A percentile compares a stretch with the other conserved stretches of the same genome.
phyloP scores from a whole-genome alignment of 2,797 vertebrate species.

The Prunella strophiata region DNA sequence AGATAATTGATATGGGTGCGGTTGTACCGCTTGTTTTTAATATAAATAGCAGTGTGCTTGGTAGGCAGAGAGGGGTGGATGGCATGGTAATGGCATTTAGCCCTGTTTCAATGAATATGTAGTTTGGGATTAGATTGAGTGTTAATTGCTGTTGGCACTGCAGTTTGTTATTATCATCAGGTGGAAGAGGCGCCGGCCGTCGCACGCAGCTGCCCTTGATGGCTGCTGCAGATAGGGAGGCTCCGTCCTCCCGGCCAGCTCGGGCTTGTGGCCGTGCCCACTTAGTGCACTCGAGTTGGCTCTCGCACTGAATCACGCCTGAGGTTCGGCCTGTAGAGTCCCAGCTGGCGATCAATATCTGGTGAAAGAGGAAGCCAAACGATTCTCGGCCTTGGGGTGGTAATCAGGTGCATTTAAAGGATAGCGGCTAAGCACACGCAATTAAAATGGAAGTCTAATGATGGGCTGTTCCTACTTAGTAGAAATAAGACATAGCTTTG shows the following conservation, averaged over 20 bases:
- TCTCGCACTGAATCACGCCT: not conserved
- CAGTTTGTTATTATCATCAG: not conserved
- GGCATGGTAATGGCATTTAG: not conserved
- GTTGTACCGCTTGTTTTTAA: slow-evolving; percentile 48
- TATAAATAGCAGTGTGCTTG: slow-evolving; percentile 1
- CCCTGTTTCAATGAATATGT: not conserved
- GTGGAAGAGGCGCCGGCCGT: not conserved
- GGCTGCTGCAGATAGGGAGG: not conserved
- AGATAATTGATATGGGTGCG: slow-evolving; percentile 33
- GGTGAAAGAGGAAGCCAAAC: not conserved
- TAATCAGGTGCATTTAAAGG: not conserved
- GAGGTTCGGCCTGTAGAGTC: not conserved
- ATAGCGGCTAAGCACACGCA: not conserved
- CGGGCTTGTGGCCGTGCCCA: accelerated
- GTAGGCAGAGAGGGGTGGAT: not conserved
- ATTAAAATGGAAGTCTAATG: not conserved
- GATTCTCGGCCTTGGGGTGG: not conserved
- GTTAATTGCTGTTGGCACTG: not conserved
- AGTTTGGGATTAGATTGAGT: not conserved
- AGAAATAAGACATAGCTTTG: not conserved
- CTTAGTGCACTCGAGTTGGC: not conserved
- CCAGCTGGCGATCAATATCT: not conserved
- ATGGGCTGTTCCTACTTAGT: not conserved
- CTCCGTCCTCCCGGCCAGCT: not conserved
- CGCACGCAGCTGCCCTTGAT: not conserved